These are phyloP conservation scores for Amyelois transitella DNA, from an alignment of 1,140 invertebrate genomes.

Conservation along the genomic window DNA sequence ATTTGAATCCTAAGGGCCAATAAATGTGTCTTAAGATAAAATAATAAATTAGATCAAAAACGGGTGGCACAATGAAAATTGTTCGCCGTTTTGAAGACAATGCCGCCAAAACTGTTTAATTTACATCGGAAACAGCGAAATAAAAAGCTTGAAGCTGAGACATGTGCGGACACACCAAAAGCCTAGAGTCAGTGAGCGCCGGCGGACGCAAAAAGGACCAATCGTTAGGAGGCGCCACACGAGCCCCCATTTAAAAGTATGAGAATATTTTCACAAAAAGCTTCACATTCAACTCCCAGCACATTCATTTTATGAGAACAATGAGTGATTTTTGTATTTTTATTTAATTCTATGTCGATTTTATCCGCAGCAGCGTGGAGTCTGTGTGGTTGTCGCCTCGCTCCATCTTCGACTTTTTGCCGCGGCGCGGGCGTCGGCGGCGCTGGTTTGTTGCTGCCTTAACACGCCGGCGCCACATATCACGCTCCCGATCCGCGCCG, in stretches of 20 bases:
- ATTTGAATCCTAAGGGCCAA: neutral
- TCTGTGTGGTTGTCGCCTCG: slow-evolving; percentile 61
- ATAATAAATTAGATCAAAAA: slow-evolving; percentile 21
- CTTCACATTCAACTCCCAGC: slow-evolving; percentile 69
- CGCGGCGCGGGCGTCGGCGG: slow-evolving; percentile 52
- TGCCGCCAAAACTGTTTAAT: slow-evolving; percentile 68
- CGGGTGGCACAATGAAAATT: slow-evolving; percentile 32
- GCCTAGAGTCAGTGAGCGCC: slow-evolving; percentile 44
- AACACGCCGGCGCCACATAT: slow-evolving; percentile 38
- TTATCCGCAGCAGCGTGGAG: slow-evolving; percentile 61
- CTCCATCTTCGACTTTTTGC: slow-evolving; percentile 69
- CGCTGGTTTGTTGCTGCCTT: slow-evolving; percentile 32
- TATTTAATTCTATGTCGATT: slow-evolving; percentile 72
- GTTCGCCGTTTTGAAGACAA: slow-evolving; percentile 46
- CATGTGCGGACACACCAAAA: slow-evolving; percentile 61
- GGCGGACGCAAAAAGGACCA: slow-evolving; percentile 64
- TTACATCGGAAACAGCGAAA: slow-evolving; percentile 61
- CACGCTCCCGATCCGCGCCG: slow-evolving; percentile 25
- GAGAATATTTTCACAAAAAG: slow-evolving; percentile 73
- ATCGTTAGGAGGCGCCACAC: slow-evolving; percentile 72
- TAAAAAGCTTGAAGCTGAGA: slow-evolving; percentile 57
- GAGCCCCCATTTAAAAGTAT: slow-evolving; percentile 72
- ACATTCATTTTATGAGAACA: slow-evolving; percentile 74
- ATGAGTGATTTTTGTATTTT: slow-evolving; percentile 74
- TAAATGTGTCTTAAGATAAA: neutral